phyloP scores from a whole-genome alignment of 2,888 invertebrate species.

The Napeogenes inachia region DNA sequence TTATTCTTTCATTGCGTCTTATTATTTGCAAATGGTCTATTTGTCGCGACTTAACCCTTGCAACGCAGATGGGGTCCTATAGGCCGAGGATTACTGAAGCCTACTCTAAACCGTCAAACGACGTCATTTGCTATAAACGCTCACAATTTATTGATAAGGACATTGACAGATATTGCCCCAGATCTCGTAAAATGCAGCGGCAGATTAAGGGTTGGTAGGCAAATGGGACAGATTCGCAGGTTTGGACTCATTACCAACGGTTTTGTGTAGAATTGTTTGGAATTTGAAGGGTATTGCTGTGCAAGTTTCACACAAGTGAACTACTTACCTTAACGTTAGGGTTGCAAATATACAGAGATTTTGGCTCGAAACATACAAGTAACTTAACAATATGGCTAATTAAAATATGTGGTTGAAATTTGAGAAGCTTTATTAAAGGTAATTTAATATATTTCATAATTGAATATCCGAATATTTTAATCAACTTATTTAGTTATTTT shows the following conservation, averaged over 20 bases:
- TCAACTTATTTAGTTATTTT: no score
- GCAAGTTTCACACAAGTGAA: conserved; percentile 39
- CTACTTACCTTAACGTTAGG: conserved; percentile 18
- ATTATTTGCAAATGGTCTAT: conserved; percentile 78
- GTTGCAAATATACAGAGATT: not conserved
- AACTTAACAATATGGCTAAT: not conserved
- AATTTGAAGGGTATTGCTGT: conserved; percentile 51
- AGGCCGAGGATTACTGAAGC: conserved; percentile 66
- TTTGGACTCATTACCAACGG: conserved; percentile 55
- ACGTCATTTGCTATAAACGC: conserved; percentile 70
- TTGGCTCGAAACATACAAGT: not conserved
- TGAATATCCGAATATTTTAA: no score
- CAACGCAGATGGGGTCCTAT: conserved; percentile 70
- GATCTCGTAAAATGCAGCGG: conserved; percentile 72
- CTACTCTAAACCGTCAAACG: conserved; percentile 71
- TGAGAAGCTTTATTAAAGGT: no score
- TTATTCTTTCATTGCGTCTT: conserved; percentile 77
- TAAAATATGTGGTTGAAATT: no score
- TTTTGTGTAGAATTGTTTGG: conserved; percentile 49
- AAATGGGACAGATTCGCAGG: conserved; percentile 66
- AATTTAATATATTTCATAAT: no score
- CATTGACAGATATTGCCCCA: conserved; percentile 75
- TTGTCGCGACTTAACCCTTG: conserved; percentile 77
- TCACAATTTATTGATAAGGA: conserved; percentile 75
- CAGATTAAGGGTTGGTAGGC: conserved; percentile 73